Base-by-base conservation (phyloP, 2,113 vertebrate species). In the Agapornis roseicollis region DNA sequence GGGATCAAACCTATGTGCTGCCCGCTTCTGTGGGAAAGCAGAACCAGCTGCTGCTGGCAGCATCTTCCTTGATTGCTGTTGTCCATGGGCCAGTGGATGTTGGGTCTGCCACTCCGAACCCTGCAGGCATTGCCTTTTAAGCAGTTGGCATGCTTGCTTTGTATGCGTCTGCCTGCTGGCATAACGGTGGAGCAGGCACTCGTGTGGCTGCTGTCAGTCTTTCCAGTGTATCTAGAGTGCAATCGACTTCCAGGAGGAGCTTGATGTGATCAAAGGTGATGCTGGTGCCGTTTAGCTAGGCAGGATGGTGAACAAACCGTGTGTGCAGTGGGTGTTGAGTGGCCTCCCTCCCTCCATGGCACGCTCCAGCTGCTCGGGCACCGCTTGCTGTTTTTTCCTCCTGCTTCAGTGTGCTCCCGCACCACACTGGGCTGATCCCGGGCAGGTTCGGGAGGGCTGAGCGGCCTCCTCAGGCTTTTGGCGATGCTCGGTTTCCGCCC, bases 241-340 rank as follows among this genome's bases (percentile, higher is more conserved):
- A 74, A 19, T 28, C 5, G 6, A 1, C 23, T 81, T 90, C 49
- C 73, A 71, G 60, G 53, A 82, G 69, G 84, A 63, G 3, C 55
- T 82, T 19, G 12, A 8, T 1, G 2, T 80, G 46, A 80, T 80
- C 0, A 1, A 39, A 35, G 1, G 28, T 53, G 80, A 17, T 41
- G 29, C 58, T 85, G 23, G 5, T 53, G 28, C 20, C 5, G 2
- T 37, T 93, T 80, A 64, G 42, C 33, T 7, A 27, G 58, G 72
- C 14, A 28, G 69, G 46, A 22, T 2, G 14, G 82, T 29, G 60
- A 80, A n/a, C 18, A 33, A 74, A 66, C 44, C 3, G 3, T 39
- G 65, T 0, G 0, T 31, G 25, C 0, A 2, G 10, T 55, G 58
- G 55, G 52, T 6, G 1, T 63, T 63, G 70, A 17, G 42, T 39